phyloP scores from a whole-genome alignment of 2,113 vertebrate species.

The Glaucidium brasilianum region DNA sequence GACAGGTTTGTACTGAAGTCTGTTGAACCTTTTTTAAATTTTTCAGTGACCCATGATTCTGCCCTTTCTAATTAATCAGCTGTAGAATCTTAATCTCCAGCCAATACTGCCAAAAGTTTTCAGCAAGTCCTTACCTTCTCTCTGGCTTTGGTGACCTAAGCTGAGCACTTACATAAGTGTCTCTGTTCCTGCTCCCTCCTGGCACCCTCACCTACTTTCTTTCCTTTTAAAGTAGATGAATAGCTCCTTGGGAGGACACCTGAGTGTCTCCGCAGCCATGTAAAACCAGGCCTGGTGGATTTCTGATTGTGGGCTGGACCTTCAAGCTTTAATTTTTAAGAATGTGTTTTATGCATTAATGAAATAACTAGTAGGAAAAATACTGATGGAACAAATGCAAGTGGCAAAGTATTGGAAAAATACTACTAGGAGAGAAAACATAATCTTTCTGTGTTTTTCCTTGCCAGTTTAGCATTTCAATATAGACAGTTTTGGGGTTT shows the following conservation, averaged over 20 bases:
- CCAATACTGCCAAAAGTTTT: not conserved
- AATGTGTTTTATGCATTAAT: not conserved
- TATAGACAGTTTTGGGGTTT: not conserved
- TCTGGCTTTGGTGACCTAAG: not conserved
- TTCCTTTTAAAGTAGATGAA: not conserved
- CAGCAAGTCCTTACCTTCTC: not conserved
- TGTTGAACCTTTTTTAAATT: not conserved
- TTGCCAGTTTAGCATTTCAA: not conserved
- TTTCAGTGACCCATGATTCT: not conserved
- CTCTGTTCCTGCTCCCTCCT: not conserved
- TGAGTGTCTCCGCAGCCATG: not conserved
- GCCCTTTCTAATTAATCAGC: not conserved
- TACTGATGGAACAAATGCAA: not conserved
- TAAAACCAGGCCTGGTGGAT: not conserved
- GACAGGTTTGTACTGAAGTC: not conserved
- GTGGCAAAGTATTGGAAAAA: not conserved
- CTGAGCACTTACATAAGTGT: rapidly evolving
- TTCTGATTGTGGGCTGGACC: not conserved
- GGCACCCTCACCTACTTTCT: not conserved
- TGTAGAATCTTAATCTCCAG: not conserved
- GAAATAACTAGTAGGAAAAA: not conserved
- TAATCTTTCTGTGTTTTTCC: not conserved
- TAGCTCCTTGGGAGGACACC: not conserved
- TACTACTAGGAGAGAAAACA: not conserved
- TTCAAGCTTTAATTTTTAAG: not conserved